These are phyloP conservation scores for Dastarcus helophoroides DNA, from an alignment of 2,888 invertebrate genomes.

Conservation along the genomic window DNA sequence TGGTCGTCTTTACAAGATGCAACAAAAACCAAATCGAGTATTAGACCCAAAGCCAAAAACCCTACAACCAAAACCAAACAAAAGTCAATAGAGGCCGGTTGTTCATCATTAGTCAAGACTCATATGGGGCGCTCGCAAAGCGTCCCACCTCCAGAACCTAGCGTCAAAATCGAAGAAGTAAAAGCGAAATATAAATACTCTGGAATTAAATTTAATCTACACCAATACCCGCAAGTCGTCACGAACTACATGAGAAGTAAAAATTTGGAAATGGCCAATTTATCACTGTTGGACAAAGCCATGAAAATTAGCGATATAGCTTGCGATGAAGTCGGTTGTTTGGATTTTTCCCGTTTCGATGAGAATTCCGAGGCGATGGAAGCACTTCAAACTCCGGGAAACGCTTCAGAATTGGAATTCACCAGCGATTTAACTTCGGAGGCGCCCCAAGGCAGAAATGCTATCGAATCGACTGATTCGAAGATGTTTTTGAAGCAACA, in stretches of 20 bases:
- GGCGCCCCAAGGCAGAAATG: constrained; percentile 15
- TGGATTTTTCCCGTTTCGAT: constrained; percentile 23
- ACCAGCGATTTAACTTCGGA: constrained; percentile 34
- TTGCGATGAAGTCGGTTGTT: constrained; percentile 14
- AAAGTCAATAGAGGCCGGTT: constrained; percentile 2
- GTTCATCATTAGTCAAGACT: constrained; percentile 6
- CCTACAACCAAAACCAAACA: constrained; percentile 4
- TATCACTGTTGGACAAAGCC: constrained; percentile 47
- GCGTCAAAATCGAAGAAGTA: constrained; percentile 12
- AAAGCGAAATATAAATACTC: constrained; percentile 46
- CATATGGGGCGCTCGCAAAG: constrained; percentile 27
- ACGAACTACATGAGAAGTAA: constrained; percentile 66
- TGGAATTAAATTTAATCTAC: constrained; percentile 62
- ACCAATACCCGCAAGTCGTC: constrained; percentile 62
- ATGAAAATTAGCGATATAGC: constrained; percentile 37
- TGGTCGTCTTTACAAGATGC: constrained; percentile 17
- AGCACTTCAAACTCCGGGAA: constrained; percentile 62
- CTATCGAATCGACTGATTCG: constrained; percentile 16
- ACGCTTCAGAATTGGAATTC: constrained; percentile 61
- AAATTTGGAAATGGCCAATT: constrained; percentile 52
- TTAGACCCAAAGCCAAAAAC: too few relatives aligned
- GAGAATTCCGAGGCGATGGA: constrained; percentile 40
- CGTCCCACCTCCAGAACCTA: constrained; percentile 26
- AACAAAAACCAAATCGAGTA: constrained; percentile 7
- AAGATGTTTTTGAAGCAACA: not conserved